Base-by-base conservation (phyloP, 2,113 vertebrate genomes). In the Antechinus stuartii region DNA sequence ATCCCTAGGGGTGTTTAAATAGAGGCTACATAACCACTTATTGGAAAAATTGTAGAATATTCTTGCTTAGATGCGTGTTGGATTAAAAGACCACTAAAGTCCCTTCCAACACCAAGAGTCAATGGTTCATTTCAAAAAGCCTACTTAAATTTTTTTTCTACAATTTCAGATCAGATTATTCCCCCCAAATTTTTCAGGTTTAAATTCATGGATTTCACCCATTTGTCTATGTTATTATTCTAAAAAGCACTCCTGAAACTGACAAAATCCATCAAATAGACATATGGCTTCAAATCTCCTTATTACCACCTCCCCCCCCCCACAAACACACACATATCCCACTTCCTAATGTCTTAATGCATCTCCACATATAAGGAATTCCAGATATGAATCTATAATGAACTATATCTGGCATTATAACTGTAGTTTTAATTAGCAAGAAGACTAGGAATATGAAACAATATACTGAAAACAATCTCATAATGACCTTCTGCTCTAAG, bases 331-430 rank as follows among this genome's bases (percentile, higher is more conserved):
- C 35, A 84, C 35, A 84, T 16, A 84, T 23, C 3, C 68, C 68
- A 23, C 68, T 76, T 76, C 68, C 35, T 23, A 42, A 76, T 7
- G 19, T 2, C n/a, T 42, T 23, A 84, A 84, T 22, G 23, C 7
- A 42, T 22, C 68, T 23, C 19, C 68, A 84, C 19, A 42, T 84
- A 84, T 42, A 84, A 23, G 6, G 26, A 56, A 46, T 22, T 49
- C 84, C 57, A 93, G 56, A 68, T 35, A 84, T 92, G 52, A 42
- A 90, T 90, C 0, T 49, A 68, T 90, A 23, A 92, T 1, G 0
- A 42, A 49, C 23, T 95, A 49, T 27, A 57, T 19, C 95, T 56
- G 76, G 26, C 2, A 84, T 91, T 97, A 7, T 2, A 94, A 93
- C 47, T 3, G 46, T 0, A 68, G 55, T 42, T 49, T 22, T 84